A percentile compares a stretch with the other conserved stretches of the same genome.
These are phyloP conservation scores for Cephalopterus ornatus DNA, from an alignment of 2,113 vertebrate species.

Conservation along the genomic window DNA sequence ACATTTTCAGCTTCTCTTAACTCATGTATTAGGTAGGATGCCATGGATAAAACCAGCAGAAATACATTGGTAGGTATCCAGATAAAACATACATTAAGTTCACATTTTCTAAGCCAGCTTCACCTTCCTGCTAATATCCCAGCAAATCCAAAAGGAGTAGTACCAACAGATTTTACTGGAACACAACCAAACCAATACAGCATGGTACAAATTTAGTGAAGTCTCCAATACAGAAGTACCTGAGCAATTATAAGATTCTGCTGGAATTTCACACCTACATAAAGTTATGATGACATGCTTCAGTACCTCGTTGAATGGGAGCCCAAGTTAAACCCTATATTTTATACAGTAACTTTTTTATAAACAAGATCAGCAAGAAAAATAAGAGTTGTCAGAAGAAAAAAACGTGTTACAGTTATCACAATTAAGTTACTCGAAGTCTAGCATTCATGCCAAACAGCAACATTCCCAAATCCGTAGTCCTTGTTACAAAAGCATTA, in stretches of 20 bases:
- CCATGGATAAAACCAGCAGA: background rate
- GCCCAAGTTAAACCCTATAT: background rate
- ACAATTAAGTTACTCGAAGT: background rate
- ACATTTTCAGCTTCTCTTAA: constrained; percentile 6
- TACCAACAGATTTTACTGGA: background rate
- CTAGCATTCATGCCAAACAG: background rate
- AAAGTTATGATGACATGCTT: background rate
- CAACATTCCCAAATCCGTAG: background rate
- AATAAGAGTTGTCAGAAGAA: background rate
- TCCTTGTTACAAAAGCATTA: background rate
- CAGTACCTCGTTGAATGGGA: background rate
- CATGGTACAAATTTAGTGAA: background rate
- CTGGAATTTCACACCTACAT: background rate
- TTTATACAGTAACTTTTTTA: background rate
- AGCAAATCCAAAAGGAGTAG: background rate
- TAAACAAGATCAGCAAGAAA: background rate
- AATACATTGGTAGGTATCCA: background rate
- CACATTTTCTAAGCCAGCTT: background rate
- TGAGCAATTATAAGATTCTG: background rate
- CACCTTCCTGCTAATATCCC: background rate
- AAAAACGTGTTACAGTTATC: background rate
- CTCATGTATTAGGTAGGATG: background rate
- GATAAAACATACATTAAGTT: background rate
- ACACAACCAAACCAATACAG: background rate
- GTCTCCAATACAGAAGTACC: background rate